A percentile compares a stretch with the other conserved stretches of the same genome.
phyloP scores from a whole-genome alignment of 2,888 invertebrate genomes.

The Sthenelais limicola region DNA sequence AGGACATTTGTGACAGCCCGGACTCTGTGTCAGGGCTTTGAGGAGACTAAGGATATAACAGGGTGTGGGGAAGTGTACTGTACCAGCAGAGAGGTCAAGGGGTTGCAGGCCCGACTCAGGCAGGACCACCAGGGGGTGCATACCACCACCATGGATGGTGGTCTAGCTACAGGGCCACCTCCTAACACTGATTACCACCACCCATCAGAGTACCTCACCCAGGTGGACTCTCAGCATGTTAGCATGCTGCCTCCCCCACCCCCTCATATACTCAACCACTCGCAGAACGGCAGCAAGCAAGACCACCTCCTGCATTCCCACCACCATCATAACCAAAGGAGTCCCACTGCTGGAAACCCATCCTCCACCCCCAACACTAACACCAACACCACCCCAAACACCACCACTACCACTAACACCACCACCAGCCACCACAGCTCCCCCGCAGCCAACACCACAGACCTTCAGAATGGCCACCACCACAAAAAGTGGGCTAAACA shows the following conservation, averaged over 20 bases:
- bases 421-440: background rate
- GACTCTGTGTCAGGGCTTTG: constrained; percentile 45
- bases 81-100: constrained; percentile 10
- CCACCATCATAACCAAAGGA: background rate
- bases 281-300: constrained; percentile 32
- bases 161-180: background rate
- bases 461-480: constrained; percentile 14
- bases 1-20: constrained; percentile 47
- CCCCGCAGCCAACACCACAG: background rate
- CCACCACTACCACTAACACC: background rate
- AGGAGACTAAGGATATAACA: constrained; percentile 33
- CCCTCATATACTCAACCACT: constrained; percentile 27
- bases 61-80: background rate
- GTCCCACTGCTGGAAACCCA: background rate
- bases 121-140: constrained; percentile 34
- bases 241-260: constrained; percentile 30
- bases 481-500: background rate
- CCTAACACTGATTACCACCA: constrained; percentile 18
- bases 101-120: constrained; percentile 4
- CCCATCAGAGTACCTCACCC: constrained; percentile 23
- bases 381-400: background rate
- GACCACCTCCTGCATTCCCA: background rate
- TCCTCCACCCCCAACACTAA: background rate
- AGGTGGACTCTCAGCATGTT: background rate
- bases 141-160: background rate